phyloP scores from a whole-genome alignment of 2,797 vertebrate species.

The Selene dorsalis region DNA sequence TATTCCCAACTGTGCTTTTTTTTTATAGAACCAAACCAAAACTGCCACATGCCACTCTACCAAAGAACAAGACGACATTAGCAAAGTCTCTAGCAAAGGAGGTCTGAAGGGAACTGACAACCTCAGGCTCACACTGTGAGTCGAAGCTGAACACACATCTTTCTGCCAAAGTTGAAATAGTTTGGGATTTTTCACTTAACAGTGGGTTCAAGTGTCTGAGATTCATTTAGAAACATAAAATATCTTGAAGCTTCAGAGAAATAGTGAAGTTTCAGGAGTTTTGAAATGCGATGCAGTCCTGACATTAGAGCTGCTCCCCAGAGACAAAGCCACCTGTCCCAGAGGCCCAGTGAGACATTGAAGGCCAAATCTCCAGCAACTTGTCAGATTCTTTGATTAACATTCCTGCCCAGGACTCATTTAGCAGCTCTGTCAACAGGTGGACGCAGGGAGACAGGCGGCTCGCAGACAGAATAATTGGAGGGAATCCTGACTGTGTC shows the following conservation, averaged over 20 bases:
- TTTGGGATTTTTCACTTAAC: neutral
- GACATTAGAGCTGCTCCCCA: slow-evolving; percentile 73
- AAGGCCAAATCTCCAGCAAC: slow-evolving; percentile 68
- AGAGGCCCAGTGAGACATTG: slow-evolving; percentile 70
- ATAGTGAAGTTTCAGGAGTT: slow-evolving; percentile 1
- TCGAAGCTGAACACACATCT: neutral
- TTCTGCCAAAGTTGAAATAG: neutral
- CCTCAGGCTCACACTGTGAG: neutral
- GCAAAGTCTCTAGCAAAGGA: neutral
- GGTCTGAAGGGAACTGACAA: neutral
- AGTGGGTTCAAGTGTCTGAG: neutral
- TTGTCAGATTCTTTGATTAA: slow-evolving; percentile 82
- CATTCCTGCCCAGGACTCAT: slow-evolving; percentile 78
- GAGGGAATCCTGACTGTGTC: slow-evolving; percentile 83
- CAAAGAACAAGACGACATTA: neutral
- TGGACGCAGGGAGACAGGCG: slow-evolving; percentile 81
- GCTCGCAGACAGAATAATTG: slow-evolving; percentile 81
- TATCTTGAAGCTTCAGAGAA: neutral
- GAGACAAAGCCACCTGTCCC: slow-evolving; percentile 81
- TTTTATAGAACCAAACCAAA: neutral
- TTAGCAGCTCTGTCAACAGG: slow-evolving; percentile 86
- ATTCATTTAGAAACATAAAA: neutral
- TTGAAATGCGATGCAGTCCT: slow-evolving; percentile 1
- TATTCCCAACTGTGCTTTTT: neutral
- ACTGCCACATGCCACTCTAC: neutral